These are phyloP conservation scores for Anastrepha obliqua DNA, from an alignment of 1,140 invertebrate species.

Conservation along the genomic window DNA sequence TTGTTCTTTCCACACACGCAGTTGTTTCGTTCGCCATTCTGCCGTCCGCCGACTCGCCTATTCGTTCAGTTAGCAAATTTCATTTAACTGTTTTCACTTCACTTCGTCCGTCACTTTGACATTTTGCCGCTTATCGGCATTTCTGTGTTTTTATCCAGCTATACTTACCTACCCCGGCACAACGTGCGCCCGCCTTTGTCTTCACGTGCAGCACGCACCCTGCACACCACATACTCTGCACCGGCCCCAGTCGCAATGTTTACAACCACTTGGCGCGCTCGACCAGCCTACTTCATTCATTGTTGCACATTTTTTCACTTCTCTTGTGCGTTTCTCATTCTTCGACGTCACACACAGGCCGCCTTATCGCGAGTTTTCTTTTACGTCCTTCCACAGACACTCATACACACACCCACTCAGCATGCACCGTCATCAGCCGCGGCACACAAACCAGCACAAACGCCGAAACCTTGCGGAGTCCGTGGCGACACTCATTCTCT, in stretches of 20 bases:
- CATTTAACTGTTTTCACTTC: constrained; percentile 31
- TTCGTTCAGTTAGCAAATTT: constrained; percentile 8
- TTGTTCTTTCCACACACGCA: neutral
- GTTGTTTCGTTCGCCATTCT: neutral
- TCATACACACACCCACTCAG: neutral
- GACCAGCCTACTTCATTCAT: constrained; percentile 52
- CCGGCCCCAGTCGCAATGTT: constrained; percentile 14
- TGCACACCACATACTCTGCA: neutral
- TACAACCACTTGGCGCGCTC: constrained; percentile 49
- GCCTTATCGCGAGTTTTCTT: constrained; percentile 32
- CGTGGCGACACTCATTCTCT: constrained; percentile 1
- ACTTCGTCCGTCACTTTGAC: constrained; percentile 53
- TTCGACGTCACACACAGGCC: constrained; percentile 41
- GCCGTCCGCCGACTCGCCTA: neutral
- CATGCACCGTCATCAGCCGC: neutral
- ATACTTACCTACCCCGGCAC: constrained; percentile 57
- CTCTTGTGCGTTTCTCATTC: constrained; percentile 52
- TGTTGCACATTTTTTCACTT: constrained; percentile 52
- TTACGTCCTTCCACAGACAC: neutral
- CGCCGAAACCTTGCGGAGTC: neutral
- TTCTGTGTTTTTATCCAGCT: constrained; percentile 74
- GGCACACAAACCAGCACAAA: neutral
- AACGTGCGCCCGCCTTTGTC: neutral
- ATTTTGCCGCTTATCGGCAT: constrained; percentile 69
- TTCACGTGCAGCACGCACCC: neutral